A percentile compares a stretch with the other conserved stretches of the same genome.
These are phyloP conservation scores for Stenoptilia bipunctidactyla DNA, from an alignment of 2,888 invertebrate species.

Conservation along the genomic window DNA sequence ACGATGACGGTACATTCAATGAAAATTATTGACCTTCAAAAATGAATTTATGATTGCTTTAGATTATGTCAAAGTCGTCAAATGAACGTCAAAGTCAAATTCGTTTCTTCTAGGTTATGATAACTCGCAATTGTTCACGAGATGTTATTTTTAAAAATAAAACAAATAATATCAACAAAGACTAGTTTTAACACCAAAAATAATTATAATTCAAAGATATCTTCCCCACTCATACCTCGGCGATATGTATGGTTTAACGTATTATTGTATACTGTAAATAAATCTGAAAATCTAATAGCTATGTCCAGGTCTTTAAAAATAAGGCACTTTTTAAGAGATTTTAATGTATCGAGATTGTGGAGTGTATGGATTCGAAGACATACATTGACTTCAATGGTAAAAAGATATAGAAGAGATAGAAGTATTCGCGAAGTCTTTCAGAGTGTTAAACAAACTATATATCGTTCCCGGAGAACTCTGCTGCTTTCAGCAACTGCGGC, in stretches of 20 bases:
- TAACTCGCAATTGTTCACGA: slow-evolving; percentile 39
- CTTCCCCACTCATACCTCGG: slow-evolving; percentile 23
- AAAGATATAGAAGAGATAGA: slow-evolving; percentile 40
- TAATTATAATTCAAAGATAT: slow-evolving; percentile 21
- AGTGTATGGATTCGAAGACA: slow-evolving; percentile 43
- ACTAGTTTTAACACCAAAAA: slow-evolving; percentile 23
- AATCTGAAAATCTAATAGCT: slow-evolving; percentile 18
- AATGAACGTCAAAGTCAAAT: slow-evolving; percentile 15
- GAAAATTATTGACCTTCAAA: too few species aligned
- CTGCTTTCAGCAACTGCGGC: slow-evolving; percentile 51
- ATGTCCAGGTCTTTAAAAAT: slow-evolving; percentile 34
- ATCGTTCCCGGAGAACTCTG: slow-evolving; percentile 40
- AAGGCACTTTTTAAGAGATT: slow-evolving; percentile 38
- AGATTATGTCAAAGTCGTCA: too few species aligned
- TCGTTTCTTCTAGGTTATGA: slow-evolving; percentile 30
- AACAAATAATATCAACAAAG: slow-evolving; percentile 29
- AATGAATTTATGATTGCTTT: too few species aligned
- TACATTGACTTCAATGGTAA: slow-evolving; percentile 39
- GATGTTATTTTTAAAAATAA: slow-evolving; percentile 43
- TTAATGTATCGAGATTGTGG: slow-evolving; percentile 39
- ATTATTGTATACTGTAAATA: slow-evolving; percentile 19
- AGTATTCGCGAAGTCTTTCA: slow-evolving; percentile 46
- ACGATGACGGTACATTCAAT: too few species aligned
- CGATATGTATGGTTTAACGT: slow-evolving; percentile 27
- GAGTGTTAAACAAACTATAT: slow-evolving; percentile 41